Conservation (phyloP, 2,113 vertebrate species). For the Istiophorus platypterus region DNA sequence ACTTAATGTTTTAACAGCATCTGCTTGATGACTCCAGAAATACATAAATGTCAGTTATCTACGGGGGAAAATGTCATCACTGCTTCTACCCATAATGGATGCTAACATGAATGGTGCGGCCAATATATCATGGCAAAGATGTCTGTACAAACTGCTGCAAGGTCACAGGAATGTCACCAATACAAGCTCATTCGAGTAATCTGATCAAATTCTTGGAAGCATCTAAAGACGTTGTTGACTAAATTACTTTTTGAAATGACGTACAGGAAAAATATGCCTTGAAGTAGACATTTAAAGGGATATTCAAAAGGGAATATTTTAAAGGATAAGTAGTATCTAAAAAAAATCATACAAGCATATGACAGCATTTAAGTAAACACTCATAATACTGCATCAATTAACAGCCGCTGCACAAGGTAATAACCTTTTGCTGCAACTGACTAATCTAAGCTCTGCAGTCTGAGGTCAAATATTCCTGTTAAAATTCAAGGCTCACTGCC, state of each 20-base stretch:
- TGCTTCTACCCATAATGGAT: conserved; percentile 32
- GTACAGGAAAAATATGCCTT: background rate
- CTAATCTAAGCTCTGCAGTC: conserved; percentile 51
- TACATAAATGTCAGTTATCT: conserved; percentile 74
- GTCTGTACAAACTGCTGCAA: conserved; percentile 29
- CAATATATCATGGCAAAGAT: conserved; percentile 17
- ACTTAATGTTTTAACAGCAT: conserved; percentile 53
- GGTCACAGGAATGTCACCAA: conserved; percentile 30
- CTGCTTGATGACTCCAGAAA: conserved; percentile 64
- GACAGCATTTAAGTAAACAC: conserved; percentile 14
- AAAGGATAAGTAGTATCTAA: background rate
- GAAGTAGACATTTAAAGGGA: background rate
- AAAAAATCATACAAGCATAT: background rate
- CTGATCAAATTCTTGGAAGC: background rate
- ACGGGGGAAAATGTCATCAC: conserved; percentile 55
- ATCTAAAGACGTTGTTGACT: background rate
- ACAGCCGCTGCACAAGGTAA: background rate
- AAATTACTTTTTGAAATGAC: background rate
- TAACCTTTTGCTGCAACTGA: conserved; percentile 35
- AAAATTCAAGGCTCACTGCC: conserved; percentile 37
- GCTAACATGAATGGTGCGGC: conserved; percentile 22
- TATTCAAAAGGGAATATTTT: background rate
- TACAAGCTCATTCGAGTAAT: background rate
- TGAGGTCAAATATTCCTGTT: conserved; percentile 27
- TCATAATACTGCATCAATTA: conserved; percentile 14